A percentile compares a stretch with the other conserved stretches of the same genome.
These are phyloP conservation scores for Tragelaphus strepsiceros DNA, from an alignment of 2,113 vertebrate genomes.

Conservation along the genomic window DNA sequence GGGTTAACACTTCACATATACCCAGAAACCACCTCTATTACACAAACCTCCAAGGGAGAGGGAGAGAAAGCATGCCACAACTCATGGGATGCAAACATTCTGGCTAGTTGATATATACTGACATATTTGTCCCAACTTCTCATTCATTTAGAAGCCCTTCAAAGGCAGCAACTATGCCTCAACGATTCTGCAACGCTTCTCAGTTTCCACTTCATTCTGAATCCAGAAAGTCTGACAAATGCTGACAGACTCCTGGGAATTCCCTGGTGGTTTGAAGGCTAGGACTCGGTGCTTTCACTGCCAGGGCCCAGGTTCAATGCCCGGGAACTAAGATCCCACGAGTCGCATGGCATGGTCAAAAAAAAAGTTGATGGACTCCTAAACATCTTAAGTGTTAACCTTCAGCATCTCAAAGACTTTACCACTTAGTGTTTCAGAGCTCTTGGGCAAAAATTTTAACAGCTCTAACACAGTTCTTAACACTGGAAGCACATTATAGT, in stretches of 20 bases:
- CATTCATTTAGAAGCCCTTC: not conserved
- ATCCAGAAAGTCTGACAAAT: not conserved
- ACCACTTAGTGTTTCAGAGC: not conserved
- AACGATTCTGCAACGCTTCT: not conserved
- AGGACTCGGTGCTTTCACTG: not conserved
- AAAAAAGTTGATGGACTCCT: not conserved
- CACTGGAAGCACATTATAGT: not conserved
- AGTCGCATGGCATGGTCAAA: rapidly evolving
- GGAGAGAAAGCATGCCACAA: conserved; percentile 14
- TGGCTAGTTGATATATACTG: not conserved
- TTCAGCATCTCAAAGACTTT: not conserved
- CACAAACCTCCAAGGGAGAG: not conserved
- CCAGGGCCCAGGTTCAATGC: not conserved
- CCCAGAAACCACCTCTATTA: not conserved
- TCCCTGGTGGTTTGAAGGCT: not conserved
- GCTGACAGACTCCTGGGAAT: not conserved
- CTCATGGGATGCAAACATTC: not conserved
- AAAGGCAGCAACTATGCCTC: not conserved
- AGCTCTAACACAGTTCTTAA: not conserved
- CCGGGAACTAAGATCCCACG: not conserved
- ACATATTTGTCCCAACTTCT: not conserved
- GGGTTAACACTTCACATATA: not conserved
- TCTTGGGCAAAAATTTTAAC: not conserved
- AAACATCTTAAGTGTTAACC: not conserved
- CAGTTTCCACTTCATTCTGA: not conserved